phyloP scores from a whole-genome alignment of 1,140 invertebrate genomes.

The Drosophila arawakana region DNA sequence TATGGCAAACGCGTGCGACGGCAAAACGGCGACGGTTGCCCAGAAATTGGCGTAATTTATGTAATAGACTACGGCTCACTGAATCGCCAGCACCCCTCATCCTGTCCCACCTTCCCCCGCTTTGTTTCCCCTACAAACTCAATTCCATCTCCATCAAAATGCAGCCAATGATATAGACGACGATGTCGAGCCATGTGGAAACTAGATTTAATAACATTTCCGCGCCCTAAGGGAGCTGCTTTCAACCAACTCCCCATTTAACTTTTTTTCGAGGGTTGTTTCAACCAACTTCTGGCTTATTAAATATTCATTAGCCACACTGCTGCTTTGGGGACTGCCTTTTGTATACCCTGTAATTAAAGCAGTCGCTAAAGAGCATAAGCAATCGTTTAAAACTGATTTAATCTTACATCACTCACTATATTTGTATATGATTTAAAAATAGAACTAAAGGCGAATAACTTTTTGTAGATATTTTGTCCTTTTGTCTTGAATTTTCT shows the following conservation, averaged over 20 bases:
- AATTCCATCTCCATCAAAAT: conserved; percentile 4
- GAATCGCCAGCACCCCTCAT: conserved; percentile 16
- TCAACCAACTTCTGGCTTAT: conserved; percentile 53
- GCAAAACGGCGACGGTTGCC: conserved; percentile 27
- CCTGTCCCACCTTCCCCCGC: too few relatives aligned
- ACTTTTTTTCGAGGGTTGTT: conserved; percentile 34
- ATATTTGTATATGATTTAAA: background rate
- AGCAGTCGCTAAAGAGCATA: conserved; percentile 3
- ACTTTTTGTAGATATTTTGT: conserved; percentile 11
- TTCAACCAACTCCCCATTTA: background rate
- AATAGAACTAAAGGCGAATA: background rate
- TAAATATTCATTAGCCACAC: conserved; percentile 78
- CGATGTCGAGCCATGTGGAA: conserved; percentile 57
- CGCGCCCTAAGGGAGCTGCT: conserved; percentile 12
- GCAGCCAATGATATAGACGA: conserved; percentile 48
- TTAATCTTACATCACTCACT: background rate
- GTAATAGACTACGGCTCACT: conserved; percentile 68
- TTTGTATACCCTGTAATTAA: conserved; percentile 35
- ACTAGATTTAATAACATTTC: conserved; percentile 78
- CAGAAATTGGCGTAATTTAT: conserved; percentile 75
- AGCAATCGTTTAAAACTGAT: background rate
- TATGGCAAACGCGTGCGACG: conserved; percentile 73
- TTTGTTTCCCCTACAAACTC: background rate
- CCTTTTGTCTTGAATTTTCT: background rate
- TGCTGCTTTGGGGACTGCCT: conserved; percentile 3